These are phyloP conservation scores for Sus scrofa DNA, from an alignment of 2,113 vertebrate species.

Conservation along the genomic window T2T-Sscrofa CM000830.6:117094501-117095000, in stretches of 20 bases:
- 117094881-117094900: background rate
- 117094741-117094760: background rate
- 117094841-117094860: background rate
- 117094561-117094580: background rate
- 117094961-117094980: background rate
- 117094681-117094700: background rate
- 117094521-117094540: background rate
- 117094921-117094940: background rate
- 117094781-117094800: background rate
- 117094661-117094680: background rate
- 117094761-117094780: background rate
- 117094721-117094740: background rate
- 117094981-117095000: conserved; percentile 2
- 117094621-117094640: conserved; percentile 11
- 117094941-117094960: background rate
- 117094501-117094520: background rate
- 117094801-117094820: background rate
- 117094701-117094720: conserved; percentile 11
- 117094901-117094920: conserved; percentile 21
- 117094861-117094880: background rate
- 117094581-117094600: background rate
- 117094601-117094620: background rate
- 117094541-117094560: conserved; percentile 2
- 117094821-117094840: background rate
- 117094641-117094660: background rate